Evolutionary conservation across 2,797 vertebrate species (phyloP), one percentile per base, ranked within the genome.

Genomic region (Chelonia mydas): DNA sequence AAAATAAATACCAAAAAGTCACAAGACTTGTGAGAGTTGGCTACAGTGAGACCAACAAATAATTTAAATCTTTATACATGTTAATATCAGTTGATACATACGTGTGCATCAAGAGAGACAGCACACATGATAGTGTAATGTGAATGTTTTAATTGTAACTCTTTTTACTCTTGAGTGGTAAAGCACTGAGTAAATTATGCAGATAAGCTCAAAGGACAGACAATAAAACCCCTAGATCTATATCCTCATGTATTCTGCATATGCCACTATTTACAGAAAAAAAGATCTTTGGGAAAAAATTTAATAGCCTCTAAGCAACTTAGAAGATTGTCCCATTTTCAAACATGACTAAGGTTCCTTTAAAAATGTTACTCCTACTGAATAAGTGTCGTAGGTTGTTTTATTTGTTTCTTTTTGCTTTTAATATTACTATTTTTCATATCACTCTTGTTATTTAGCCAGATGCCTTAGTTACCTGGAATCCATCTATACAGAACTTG

Each of bases 231-330:
- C 53, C 23, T 54, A 23, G 53, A 54, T 23, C 8, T 54, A 61
- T 5, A 61, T 21, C 17, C 21, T 3, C 86, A n/a, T 17, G 11
- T 76, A 76, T 28, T 41, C 33, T 59, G 47, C 2, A 90, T 55
- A 50, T 90, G 57, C 49, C 41, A 86, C 11, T 82, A 82, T 23
- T 13, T 51, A 86, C 28, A 55, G 19, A 87, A 94, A 92, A 92
- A 61, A 61, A 61, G 13, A 33, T 31, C 8, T 13, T 61, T 61
- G 12, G 57, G 5, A 61, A 61, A 61, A 61, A 61, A 61, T 12
- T 6, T 51, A 61, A 61, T 16, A 13, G 13, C 33, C 31, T 6
- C 5, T 9, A 94, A 96, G 68, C 6, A 23, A 2, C 59, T 86
- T 86, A 68, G 3, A 78, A 55, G 89, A 28, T 9, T 57, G 13